Conservation (phyloP, 2,888 invertebrate species). For the Calliscelio sp. region DNA sequence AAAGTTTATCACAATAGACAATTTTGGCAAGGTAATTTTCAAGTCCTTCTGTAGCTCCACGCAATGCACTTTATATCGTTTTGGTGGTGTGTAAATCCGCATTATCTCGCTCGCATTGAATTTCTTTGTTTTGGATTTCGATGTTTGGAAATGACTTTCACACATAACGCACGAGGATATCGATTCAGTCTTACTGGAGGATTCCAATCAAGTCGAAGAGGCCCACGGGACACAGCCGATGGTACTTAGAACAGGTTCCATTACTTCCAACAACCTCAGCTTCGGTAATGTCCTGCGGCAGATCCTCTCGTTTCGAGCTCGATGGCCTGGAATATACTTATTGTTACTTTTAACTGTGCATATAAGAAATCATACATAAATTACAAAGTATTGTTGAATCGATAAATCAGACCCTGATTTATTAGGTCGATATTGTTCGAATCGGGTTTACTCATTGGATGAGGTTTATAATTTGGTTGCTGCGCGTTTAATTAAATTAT, state of each 20-base stretch:
- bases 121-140: slow-evolving; percentile 56
- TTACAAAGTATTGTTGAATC: slow-evolving; percentile 16
- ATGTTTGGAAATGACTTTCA: slow-evolving; percentile 66
- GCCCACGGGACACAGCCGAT: slow-evolving; percentile 87
- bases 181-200: slow-evolving; percentile 83
- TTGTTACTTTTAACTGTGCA: slow-evolving; percentile 64
- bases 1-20: too few relatives aligned
- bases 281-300: slow-evolving; percentile 87
- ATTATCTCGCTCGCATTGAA: slow-evolving; percentile 36
- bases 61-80: slow-evolving; percentile 26
- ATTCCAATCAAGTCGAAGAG: slow-evolving; percentile 88
- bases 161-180: slow-evolving; percentile 57
- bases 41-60: background rate
- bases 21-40: too few relatives aligned
- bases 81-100: slow-evolving; percentile 10
- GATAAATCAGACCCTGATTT: slow-evolving; percentile 2
- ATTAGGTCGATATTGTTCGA: background rate
- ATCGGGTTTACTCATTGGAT: background rate
- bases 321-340: slow-evolving; percentile 87
- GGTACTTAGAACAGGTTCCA: slow-evolving; percentile 87
- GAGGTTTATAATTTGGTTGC: background rate
- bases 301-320: slow-evolving; percentile 87
- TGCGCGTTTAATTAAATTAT: too few relatives aligned
- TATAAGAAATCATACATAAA: slow-evolving; percentile 43
- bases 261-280: slow-evolving; percentile 88